Evolutionary conservation across 30 jellyfish, hydroid and myxozoan species (phyloP).

Genomic region (Nemopilema nomurai): DNA sequence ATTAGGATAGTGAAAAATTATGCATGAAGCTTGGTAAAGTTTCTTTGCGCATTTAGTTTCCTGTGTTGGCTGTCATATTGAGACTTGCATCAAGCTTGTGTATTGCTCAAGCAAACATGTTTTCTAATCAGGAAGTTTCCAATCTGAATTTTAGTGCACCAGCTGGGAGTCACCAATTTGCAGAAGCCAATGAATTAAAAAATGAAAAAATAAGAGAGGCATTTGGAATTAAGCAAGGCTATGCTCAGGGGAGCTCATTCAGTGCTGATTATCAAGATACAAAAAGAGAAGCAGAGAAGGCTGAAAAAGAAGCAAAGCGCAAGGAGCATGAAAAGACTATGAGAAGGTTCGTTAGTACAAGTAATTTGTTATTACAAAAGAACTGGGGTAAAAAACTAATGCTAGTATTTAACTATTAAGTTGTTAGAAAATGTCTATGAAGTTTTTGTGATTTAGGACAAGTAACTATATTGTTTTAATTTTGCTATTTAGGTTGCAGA

Average conservation of each 20-base stretch:
- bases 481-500: too few relatives aligned
- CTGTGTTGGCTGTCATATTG: background rate
- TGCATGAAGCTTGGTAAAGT: background rate
- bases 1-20: too few relatives aligned
- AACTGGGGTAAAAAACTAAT: too few relatives aligned
- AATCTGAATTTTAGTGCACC: slow-evolving; percentile 41
- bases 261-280: slow-evolving; percentile 87
- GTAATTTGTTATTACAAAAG: background rate
- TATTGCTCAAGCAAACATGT: too few relatives aligned
- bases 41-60: background rate
- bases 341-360: slow-evolving; percentile 14
- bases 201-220: slow-evolving; percentile 93
- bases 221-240: slow-evolving; percentile 92
- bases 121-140: too few relatives aligned
- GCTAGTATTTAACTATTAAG: too few relatives aligned
- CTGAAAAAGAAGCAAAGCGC: slow-evolving; percentile 77
- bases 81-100: too few relatives aligned
- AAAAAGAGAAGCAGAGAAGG: slow-evolving; percentile 76
- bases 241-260: slow-evolving; percentile 95
- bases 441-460: too few relatives aligned
- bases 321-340: slow-evolving; percentile 53
- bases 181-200: slow-evolving; percentile 90
- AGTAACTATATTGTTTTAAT: too few relatives aligned
- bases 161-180: slow-evolving; percentile 92
- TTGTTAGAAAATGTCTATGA: too few relatives aligned